These are phyloP conservation scores for Uria lomvia DNA, from an alignment of 2,113 vertebrate species.

Conservation along the genomic window DNA sequence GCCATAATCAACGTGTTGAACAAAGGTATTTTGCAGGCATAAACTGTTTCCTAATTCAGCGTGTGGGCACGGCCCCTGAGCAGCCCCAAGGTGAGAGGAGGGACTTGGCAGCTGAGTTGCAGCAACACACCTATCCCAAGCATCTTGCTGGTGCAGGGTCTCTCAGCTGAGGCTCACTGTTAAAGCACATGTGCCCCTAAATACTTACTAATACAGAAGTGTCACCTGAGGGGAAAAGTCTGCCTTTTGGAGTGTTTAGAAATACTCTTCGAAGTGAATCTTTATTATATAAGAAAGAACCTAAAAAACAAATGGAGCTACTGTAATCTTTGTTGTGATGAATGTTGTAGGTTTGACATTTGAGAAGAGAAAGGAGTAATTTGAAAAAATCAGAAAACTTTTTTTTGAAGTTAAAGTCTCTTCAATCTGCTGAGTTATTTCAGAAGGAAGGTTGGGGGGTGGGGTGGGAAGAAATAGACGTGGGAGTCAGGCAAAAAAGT, in stretches of 20 bases:
- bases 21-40: neutral
- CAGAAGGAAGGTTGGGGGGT: neutral
- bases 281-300: neutral
- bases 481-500: neutral
- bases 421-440: neutral
- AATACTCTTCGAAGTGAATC: neutral
- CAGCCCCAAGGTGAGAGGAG: neutral
- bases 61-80: fast-evolving
- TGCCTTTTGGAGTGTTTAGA: neutral
- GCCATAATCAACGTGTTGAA: fast-evolving
- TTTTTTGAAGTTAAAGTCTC: neutral
- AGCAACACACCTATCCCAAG: neutral
- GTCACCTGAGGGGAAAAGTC: neutral
- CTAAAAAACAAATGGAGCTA: neutral
- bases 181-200: neutral
- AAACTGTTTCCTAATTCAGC: neutral
- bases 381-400: neutral
- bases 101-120: neutral
- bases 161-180: neutral
- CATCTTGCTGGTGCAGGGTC: fast-evolving
- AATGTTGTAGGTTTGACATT: neutral
- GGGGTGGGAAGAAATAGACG: neutral
- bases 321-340: neutral
- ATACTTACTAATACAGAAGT: neutral
- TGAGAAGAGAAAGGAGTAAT: neutral